phyloP scores from a whole-genome alignment of 2,888 invertebrate species.

The Eugnorisma glareosa region DNA sequence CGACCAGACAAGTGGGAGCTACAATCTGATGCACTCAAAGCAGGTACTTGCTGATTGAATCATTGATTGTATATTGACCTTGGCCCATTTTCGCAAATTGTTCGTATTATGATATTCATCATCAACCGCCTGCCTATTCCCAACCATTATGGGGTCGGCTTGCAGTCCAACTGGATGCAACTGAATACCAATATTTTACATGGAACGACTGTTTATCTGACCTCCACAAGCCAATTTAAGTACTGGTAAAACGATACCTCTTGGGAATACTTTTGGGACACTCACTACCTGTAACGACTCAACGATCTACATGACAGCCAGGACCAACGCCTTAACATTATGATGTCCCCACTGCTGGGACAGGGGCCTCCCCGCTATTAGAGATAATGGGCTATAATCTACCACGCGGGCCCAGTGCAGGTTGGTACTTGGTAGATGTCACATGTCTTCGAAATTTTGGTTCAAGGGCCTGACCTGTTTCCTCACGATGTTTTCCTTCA shows the following conservation, averaged over 20 bases:
- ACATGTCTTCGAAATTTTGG: background rate
- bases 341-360: too few species aligned
- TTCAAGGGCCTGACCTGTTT: too few species aligned
- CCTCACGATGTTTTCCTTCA: too few species aligned
- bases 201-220: too few species aligned
- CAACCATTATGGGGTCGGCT: background rate
- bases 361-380: too few species aligned
- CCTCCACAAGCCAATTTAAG: background rate
- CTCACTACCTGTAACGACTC: too few species aligned
- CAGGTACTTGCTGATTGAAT: slow-evolving; percentile 8
- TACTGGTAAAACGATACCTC: background rate
- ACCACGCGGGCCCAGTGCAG: too few species aligned
- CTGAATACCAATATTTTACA: too few species aligned
- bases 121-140: background rate
- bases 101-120: background rate
- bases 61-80: background rate
- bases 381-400: too few species aligned
- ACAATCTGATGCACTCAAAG: slow-evolving; percentile 21
- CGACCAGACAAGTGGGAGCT: slow-evolving; percentile 10
- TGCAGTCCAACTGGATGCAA: too few species aligned
- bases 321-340: too few species aligned
- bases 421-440: background rate
- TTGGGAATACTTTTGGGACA: background rate
- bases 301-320: background rate
- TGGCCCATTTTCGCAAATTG: slow-evolving; percentile 2